Percentiles rank a stretch among this genome's conserved stretches.
These are phyloP conservation scores for Acrocephalus arundinaceus DNA, from an alignment of 2,113 vertebrate species.

Conservation along the genomic window DNA sequence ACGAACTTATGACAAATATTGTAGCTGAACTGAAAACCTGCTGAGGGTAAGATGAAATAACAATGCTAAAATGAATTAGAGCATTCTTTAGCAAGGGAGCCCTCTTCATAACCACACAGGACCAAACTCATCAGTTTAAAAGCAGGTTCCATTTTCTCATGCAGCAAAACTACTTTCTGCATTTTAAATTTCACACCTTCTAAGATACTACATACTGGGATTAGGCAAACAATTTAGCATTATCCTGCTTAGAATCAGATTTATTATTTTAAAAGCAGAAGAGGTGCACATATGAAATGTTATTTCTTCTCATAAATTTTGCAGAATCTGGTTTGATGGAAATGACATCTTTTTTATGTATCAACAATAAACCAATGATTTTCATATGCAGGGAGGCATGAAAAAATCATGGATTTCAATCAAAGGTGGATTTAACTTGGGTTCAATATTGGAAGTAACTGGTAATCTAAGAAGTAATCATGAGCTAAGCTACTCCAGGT, in stretches of 20 bases:
- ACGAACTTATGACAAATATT: background rate
- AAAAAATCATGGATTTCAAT: background rate
- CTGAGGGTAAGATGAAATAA: background rate
- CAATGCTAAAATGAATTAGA: background rate
- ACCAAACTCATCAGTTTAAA: background rate
- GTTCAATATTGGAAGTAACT: background rate
- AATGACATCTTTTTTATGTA: background rate
- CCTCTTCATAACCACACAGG: background rate
- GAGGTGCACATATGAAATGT: rapidly evolving
- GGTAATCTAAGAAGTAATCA: background rate
- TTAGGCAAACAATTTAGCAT: background rate
- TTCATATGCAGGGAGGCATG: background rate
- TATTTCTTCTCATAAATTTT: background rate
- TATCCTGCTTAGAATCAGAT: background rate
- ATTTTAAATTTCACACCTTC: background rate
- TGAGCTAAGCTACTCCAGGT: background rate
- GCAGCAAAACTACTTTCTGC: background rate
- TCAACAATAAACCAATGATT: background rate
- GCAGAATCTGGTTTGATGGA: background rate
- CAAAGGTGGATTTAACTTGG: background rate
- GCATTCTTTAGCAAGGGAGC: background rate
- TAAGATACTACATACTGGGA: background rate
- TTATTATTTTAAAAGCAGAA: background rate
- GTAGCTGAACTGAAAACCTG: background rate
- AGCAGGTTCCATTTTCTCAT: background rate